phyloP scores from a whole-genome alignment of 2,797 vertebrate species.

The Pterois miles region DNA sequence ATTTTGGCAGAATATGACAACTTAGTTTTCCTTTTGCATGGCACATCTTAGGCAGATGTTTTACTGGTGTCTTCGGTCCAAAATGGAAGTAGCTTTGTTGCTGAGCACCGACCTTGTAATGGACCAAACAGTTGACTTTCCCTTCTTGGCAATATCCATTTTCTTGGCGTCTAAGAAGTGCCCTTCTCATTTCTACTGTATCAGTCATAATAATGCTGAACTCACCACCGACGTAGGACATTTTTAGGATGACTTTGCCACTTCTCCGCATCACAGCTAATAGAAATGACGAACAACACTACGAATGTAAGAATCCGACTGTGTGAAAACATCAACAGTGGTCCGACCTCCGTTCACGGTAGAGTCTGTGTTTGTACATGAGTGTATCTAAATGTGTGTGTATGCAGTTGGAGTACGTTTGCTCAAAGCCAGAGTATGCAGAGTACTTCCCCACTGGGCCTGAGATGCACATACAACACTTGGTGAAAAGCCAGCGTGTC shows the following conservation, averaged over 20 bases:
- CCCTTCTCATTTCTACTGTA: no score
- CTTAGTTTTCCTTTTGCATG: no score
- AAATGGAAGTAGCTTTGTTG: no score
- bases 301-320: not conserved
- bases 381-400: not conserved
- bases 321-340: not conserved
- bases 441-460: conserved; percentile 18
- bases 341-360: not conserved
- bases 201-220: not conserved
- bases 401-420: conserved; percentile 3
- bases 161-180: no score
- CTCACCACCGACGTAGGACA: not conserved
- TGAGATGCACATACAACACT: conserved; percentile 9
- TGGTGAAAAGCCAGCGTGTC: conserved; percentile 35
- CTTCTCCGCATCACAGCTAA: not conserved
- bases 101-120: no score
- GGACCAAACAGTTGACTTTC: no score
- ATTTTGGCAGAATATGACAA: no score
- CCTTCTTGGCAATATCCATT: no score
- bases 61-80: no score
- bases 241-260: not conserved
- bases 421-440: conserved; percentile 18
- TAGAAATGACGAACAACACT: not conserved
- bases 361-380: not conserved
- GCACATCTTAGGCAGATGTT: no score